Percentiles rank a stretch among this genome's conserved stretches.
These are phyloP conservation scores for Aplysina aerophoba DNA, from an alignment of 37 sponge, comb jelly and placozoan genomes.

Conservation along the genomic window DNA sequence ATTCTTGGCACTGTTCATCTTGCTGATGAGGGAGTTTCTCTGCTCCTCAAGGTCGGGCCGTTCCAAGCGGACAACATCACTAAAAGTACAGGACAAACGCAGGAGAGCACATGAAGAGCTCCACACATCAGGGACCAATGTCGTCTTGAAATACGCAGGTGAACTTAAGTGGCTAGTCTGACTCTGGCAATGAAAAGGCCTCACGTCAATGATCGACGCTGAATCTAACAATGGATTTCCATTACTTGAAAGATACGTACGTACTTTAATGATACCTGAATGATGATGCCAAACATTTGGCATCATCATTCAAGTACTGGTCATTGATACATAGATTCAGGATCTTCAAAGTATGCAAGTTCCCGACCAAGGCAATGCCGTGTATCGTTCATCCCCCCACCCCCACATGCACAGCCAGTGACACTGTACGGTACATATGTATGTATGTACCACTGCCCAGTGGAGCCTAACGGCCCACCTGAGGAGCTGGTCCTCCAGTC, in stretches of 20 bases:
- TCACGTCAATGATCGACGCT: no score
- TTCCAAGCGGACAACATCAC: conserved; percentile 97
- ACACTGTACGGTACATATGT: no score
- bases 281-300: no score
- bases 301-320: no score
- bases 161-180: neutral
- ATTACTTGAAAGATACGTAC: no score
- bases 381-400: no score
- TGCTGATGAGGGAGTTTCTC: conserved; percentile 90
- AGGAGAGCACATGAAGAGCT: neutral
- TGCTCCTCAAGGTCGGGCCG: conserved; percentile 95
- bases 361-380: no score
- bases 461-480: conserved; percentile 45
- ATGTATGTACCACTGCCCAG: neutral
- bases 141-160: neutral
- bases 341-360: no score
- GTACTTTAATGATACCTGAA: no score
- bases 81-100: neutral
- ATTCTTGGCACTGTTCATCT: conserved; percentile 93
- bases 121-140: neutral
- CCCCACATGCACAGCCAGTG: neutral
- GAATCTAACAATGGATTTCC: no score
- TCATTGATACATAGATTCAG: no score
- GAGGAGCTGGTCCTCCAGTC: conserved; percentile 98
- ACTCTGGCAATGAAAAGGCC: neutral